Base-by-base conservation (phyloP, 2,888 invertebrate species). In the Cenopis cana region DNA sequence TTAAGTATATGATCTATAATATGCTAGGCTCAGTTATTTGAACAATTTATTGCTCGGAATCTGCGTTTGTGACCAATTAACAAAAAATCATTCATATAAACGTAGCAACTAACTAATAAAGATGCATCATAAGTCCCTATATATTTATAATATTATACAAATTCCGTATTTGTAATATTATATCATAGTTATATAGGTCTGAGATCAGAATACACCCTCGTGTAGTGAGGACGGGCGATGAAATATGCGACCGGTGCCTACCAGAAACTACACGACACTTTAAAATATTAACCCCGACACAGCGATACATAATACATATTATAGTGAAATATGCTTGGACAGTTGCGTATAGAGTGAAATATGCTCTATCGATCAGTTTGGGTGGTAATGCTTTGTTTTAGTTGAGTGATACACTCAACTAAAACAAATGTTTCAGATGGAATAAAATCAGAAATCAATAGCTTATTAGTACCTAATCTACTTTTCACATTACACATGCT, bases 251-350 rank as follows among this genome's bases (percentile, higher is more conserved):
- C 80, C 84, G 80, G 81, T 74, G 79, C 77, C 78, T 78, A 91
- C 79, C 90, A 90, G 86, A 89, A 84, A 85, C 85, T 85, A 88
- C 86, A 85, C 86, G 84, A 89, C 89, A 89, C 89, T 91, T 90
- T 90, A 89, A 90, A 91, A 90, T 92, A 92, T 92, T 90, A 90
- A 81, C 85, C 78, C 76, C 75, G 75, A 29, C 59, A 54, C 57
- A 50, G 49, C 33, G 29, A 67, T 70, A 62, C 33, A 59, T 56
- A 41, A 59, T 59, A 59, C 59, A 59, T 20, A 52, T 50, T 65
- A 54, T 18, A 29, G 67, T 57, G 67, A 68, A 68, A 59, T 50
- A 41, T 68, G 57, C 17, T 52, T 20, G 46, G 66, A 49, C 49
- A 66, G 46, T 64, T 66, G 46, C 10, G 56, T 33, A 56, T 20